A percentile compares a stretch with the other conserved stretches of the same genome.
These are phyloP conservation scores for Zeus faber DNA, from an alignment of 2,113 vertebrate species.

Conservation along the genomic window DNA sequence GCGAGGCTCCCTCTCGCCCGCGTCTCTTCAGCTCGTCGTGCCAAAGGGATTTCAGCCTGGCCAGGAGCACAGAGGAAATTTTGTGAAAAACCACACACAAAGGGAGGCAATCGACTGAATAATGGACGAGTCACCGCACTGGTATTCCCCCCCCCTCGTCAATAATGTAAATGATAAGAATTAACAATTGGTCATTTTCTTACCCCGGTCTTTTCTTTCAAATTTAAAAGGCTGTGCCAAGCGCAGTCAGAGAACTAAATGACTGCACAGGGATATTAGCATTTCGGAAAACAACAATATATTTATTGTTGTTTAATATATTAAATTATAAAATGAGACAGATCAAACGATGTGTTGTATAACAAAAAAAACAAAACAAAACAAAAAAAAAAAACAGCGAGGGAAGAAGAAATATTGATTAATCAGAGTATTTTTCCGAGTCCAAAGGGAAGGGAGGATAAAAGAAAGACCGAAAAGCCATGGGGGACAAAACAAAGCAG, in stretches of 20 bases:
- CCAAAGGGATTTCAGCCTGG: constrained; percentile 78
- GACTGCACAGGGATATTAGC: no score
- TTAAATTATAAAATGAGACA: neutral
- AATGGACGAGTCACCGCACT: neutral
- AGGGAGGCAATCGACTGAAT: neutral
- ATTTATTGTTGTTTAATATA: no score
- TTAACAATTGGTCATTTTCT: no score
- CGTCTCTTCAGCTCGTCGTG: constrained; percentile 70
- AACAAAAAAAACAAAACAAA: neutral
- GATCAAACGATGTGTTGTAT: neutral
- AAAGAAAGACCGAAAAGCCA: constrained; percentile 3
- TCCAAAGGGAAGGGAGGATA: neutral
- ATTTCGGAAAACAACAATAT: no score
- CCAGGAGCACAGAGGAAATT: constrained; percentile 13
- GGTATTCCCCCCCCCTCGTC: no score
- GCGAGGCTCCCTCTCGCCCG: constrained; percentile 71
- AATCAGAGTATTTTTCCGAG: no score
- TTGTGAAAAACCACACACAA: neutral
- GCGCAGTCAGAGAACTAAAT: neutral
- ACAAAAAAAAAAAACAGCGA: neutral
- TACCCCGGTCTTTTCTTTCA: neutral
- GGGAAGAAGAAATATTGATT: neutral
- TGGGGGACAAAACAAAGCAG: constrained; percentile 13
- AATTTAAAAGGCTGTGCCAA: constrained; percentile 2
- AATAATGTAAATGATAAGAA: no score